A percentile compares a stretch with the other conserved stretches of the same genome.
phyloP scores from a whole-genome alignment of 2,113 vertebrate species.

The Antechinus stuartii region DNA sequence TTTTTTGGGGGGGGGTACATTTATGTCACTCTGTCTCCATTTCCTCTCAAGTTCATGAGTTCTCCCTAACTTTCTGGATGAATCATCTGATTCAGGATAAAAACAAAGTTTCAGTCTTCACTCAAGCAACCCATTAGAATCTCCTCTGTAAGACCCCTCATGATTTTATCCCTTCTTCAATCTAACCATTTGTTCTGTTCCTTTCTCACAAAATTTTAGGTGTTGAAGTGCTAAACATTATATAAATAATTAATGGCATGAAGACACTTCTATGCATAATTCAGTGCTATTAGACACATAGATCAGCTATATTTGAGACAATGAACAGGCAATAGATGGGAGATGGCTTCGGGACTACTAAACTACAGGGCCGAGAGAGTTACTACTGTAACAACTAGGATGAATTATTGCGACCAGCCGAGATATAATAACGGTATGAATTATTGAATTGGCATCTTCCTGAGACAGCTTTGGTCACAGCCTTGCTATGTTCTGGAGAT shows the following conservation, averaged over 20 bases:
- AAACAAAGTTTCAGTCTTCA: not conserved
- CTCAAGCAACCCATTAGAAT: not conserved
- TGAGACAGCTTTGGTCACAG: constrained; percentile 88
- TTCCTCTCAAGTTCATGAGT: not conserved
- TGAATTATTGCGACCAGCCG: constrained; percentile 84
- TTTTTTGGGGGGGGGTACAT: constrained; percentile 5
- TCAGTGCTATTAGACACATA: constrained; percentile 67
- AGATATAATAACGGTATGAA: constrained; percentile 87
- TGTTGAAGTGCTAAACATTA: constrained; percentile 55
- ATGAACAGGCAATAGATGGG: constrained; percentile 58
- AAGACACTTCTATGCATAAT: constrained; percentile 75
- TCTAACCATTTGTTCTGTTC: constrained; percentile 48
- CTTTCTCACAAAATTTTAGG: constrained; percentile 60
- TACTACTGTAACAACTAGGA: constrained; percentile 79
- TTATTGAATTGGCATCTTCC: constrained; percentile 89
- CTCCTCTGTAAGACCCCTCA: not conserved
- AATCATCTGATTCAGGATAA: not conserved
- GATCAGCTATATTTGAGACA: constrained; percentile 72
- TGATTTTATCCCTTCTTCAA: not conserved
- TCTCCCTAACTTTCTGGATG: not conserved
- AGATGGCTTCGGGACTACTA: constrained; percentile 72
- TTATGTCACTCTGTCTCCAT: not conserved
- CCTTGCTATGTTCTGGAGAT: constrained; percentile 85
- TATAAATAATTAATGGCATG: constrained; percentile 72
- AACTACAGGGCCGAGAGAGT: constrained; percentile 75